A percentile compares a stretch with the other conserved stretches of the same genome.
Evolutionary conservation across 2,888 invertebrate genomes (phyloP).

Genomic region (Adelphocoris suturalis): DNA sequence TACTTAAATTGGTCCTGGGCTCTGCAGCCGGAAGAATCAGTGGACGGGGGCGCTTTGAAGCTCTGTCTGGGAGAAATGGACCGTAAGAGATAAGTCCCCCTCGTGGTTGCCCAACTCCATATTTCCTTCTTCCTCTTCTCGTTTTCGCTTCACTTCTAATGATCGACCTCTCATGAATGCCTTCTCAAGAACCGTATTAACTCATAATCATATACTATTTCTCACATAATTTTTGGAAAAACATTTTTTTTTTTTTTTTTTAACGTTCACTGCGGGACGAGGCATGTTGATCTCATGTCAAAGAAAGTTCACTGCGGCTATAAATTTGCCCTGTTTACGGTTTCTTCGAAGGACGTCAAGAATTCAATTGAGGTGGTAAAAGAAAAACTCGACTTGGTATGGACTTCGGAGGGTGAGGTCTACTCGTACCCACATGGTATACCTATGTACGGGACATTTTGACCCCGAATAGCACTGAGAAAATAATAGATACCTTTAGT

Average conservation of each 20-base stretch:
- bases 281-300: too few relatives aligned
- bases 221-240: background rate
- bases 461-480: too few relatives aligned
- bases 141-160: slow-evolving; percentile 62
- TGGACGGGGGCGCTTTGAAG: slow-evolving; percentile 44
- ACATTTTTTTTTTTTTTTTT: background rate
- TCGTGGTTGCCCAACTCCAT: slow-evolving; percentile 61
- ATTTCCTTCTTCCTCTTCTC: slow-evolving; percentile 67
- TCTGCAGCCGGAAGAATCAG: slow-evolving; percentile 8
- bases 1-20: slow-evolving; percentile 57
- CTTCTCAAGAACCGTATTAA: slow-evolving; percentile 54
- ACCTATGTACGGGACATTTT: too few relatives aligned
- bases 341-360: too few relatives aligned
- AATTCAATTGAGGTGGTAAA: too few relatives aligned
- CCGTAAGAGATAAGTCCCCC: slow-evolving; percentile 67
- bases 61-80: slow-evolving; percentile 68
- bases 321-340: too few relatives aligned
- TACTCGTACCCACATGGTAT: too few relatives aligned
- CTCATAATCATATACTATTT: background rate
- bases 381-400: too few relatives aligned
- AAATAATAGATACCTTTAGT: too few relatives aligned
- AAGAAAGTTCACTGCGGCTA: too few relatives aligned
- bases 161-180: slow-evolving; percentile 65
- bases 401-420: too few relatives aligned
- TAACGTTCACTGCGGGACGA: too few relatives aligned